phyloP scores from a whole-genome alignment of 2,797 vertebrate genomes.

The Rhabdomys pumilio region DNA sequence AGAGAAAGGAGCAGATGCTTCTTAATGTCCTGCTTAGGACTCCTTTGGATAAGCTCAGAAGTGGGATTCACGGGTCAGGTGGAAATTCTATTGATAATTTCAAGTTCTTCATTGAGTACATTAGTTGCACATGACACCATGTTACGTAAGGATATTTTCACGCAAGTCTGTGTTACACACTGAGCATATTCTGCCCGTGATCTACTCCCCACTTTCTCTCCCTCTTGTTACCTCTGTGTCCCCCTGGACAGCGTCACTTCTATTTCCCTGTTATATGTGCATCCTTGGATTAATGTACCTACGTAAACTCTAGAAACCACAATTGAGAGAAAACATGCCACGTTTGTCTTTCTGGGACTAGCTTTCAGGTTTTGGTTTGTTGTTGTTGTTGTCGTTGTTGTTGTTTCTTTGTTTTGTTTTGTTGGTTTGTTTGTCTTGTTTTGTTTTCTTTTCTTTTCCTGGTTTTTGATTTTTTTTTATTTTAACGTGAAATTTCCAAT shows the following conservation, averaged over 20 bases:
- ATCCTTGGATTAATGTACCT: not conserved
- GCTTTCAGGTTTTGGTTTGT: not conserved
- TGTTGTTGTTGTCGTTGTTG: too few relatives aligned
- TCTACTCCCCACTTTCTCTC: too few relatives aligned
- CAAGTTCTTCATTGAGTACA: not conserved
- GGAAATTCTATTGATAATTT: not conserved
- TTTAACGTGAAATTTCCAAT: not conserved
- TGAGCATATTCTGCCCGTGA: not conserved
- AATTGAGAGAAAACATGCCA: not conserved
- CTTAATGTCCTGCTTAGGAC: not conserved
- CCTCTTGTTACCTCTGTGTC: too few relatives aligned
- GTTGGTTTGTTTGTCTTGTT: too few relatives aligned
- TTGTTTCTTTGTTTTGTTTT: too few relatives aligned
- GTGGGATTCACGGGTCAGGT: not conserved
- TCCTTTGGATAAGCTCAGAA: not conserved
- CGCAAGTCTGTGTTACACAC: rapidly evolving
- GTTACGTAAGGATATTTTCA: too few relatives aligned
- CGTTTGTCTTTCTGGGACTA: not conserved
- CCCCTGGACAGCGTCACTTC: not conserved
- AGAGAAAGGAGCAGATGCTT: too few relatives aligned
- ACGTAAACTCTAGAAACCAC: not conserved
- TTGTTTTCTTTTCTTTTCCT: too few relatives aligned
- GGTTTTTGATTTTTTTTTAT: not conserved
- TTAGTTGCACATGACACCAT: not conserved
- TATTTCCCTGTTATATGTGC: too few relatives aligned